A percentile compares a stretch with the other conserved stretches of the same genome.
Conservation (phyloP, 1,140 invertebrate genomes). For the Dinoponera quadriceps region DNA sequence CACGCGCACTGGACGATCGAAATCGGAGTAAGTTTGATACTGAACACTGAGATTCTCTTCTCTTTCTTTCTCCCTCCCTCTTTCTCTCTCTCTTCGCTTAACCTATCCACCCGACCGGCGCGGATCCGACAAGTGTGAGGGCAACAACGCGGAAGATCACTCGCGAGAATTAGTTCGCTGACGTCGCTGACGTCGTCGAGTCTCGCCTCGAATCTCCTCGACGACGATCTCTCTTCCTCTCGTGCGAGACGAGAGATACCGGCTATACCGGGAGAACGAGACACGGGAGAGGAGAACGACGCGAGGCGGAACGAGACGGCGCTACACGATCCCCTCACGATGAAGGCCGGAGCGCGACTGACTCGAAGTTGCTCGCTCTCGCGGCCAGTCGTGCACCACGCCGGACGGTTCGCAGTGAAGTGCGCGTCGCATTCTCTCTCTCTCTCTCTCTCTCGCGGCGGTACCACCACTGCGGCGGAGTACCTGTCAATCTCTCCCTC, state of each 20-base stretch:
- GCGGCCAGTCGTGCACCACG: neutral
- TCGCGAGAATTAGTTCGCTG: too few relatives aligned
- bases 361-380: slow-evolving; percentile 40
- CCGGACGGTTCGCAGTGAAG: neutral
- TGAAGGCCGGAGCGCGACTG: slow-evolving; percentile 72
- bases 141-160: too few relatives aligned
- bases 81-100: too few relatives aligned
- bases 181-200: too few relatives aligned
- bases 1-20: slow-evolving; percentile 16
- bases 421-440: slow-evolving; percentile 4
- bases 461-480: slow-evolving; percentile 4
- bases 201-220: too few relatives aligned
- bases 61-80: too few relatives aligned
- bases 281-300: neutral
- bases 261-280: neutral
- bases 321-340: slow-evolving; percentile 33
- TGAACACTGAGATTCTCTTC: neutral
- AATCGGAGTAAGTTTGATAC: neutral
- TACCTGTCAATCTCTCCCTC: slow-evolving; percentile 50
- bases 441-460: slow-evolving; percentile 7
- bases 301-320: neutral
- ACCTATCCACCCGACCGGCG: too few relatives aligned
- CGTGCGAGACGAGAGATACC: neutral
- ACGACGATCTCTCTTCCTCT: too few relatives aligned
- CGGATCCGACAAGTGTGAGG: too few relatives aligned